Evolutionary conservation across 2,113 vertebrate species (phyloP).

Genomic region (Brachionichthys hirsutus): DNA sequence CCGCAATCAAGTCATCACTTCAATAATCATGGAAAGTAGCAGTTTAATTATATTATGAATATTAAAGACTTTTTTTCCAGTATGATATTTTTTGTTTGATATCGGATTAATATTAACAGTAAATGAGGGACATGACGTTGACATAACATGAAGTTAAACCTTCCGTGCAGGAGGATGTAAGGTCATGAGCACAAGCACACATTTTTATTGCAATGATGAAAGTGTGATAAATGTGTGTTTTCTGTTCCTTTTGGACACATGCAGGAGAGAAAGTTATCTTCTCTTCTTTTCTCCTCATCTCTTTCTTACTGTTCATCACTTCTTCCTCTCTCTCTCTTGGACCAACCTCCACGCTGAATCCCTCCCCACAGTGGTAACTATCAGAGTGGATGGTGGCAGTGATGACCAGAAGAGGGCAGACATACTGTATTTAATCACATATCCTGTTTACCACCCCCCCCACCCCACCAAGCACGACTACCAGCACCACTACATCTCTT

Average conservation of each 20-base stretch:
- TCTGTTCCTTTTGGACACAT: slow-evolving; percentile 11
- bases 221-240: slow-evolving; percentile 31
- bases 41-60: slow-evolving; percentile 78
- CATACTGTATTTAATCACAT: slow-evolving; percentile 81
- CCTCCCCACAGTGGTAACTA: slow-evolving; percentile 17
- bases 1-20: slow-evolving; percentile 61
- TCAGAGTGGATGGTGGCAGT: slow-evolving; percentile 50
- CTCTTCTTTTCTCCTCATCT: slow-evolving; percentile 2
- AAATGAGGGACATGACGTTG: slow-evolving; percentile 62
- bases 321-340: not conserved
- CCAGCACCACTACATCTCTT: not conserved
- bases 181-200: slow-evolving; percentile 60
- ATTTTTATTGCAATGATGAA: slow-evolving; percentile 48
- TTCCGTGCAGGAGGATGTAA: slow-evolving; percentile 49
- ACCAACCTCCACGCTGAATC: not conserved
- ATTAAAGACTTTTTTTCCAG: slow-evolving; percentile 57
- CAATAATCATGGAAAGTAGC: slow-evolving; percentile 73
- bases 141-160: slow-evolving; percentile 63
- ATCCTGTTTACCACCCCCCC: slow-evolving; percentile 30
- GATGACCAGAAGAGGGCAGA: slow-evolving; percentile 88
- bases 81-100: no score
- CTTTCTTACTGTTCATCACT: slow-evolving; percentile 6
- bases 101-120: slow-evolving; percentile 70
- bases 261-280: not conserved
- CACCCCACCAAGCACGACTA: not conserved